These are phyloP conservation scores for Merodon equestris DNA, from an alignment of 2,888 invertebrate species.

Conservation along the genomic window DNA sequence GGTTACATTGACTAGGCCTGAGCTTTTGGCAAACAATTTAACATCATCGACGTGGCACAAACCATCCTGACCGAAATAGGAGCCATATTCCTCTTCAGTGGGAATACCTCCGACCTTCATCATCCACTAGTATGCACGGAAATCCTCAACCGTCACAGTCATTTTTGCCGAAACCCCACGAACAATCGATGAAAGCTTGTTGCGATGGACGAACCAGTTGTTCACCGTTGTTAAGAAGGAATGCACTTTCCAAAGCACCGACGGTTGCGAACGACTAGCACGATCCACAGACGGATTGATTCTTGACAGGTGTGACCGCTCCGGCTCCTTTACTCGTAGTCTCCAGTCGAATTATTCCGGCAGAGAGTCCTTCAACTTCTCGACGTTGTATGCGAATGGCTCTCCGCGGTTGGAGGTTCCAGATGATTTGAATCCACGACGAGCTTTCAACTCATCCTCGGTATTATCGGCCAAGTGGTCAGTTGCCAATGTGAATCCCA, in stretches of 20 bases:
- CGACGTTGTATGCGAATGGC: slow-evolving; percentile 86
- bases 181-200: slow-evolving; percentile 96
- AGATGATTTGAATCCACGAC: slow-evolving; percentile 84
- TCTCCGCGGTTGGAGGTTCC: slow-evolving; percentile 86
- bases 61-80: slow-evolving; percentile 95
- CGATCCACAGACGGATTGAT: slow-evolving; percentile 98
- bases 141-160: slow-evolving; percentile 98
- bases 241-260: slow-evolving; percentile 95
- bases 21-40: slow-evolving; percentile 85
- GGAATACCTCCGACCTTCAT: slow-evolving; percentile 92
- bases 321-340: too few relatives aligned
- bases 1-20: slow-evolving; percentile 94
- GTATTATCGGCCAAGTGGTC: slow-evolving; percentile 96
- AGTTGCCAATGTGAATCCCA: slow-evolving; percentile 86
- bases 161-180: slow-evolving; percentile 97
- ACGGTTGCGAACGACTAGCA: slow-evolving; percentile 98
- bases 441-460: slow-evolving; percentile 88
- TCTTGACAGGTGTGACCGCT: slow-evolving; percentile 97
- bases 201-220: slow-evolving; percentile 91
- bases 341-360: slow-evolving; percentile 94
- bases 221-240: slow-evolving; percentile 89
- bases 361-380: slow-evolving; percentile 80
- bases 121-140: slow-evolving; percentile 95
- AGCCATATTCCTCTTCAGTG: too few relatives aligned
- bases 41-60: slow-evolving; percentile 90